phyloP scores from a whole-genome alignment of 2,113 vertebrate species.

The Menidia beryllina region DNA sequence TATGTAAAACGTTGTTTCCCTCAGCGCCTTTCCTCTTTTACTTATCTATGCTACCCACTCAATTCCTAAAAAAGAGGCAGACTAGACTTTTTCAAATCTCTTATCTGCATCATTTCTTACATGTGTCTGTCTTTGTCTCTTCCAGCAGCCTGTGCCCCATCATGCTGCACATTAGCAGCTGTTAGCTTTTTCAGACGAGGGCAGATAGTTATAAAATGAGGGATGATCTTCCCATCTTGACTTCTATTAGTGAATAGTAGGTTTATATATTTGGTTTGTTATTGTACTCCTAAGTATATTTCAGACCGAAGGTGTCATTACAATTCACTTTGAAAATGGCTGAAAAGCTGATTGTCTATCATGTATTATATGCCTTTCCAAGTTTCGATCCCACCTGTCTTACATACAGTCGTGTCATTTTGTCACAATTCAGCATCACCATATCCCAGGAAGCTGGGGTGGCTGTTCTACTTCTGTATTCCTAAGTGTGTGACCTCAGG shows the following conservation, averaged over 20 bases:
- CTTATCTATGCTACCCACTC: slow-evolving; percentile 31
- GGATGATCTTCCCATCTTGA: slow-evolving; percentile 55
- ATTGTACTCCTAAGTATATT: slow-evolving; percentile 49
- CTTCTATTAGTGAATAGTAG: slow-evolving; percentile 53
- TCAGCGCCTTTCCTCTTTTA: slow-evolving; percentile 39
- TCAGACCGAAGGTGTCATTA: slow-evolving; percentile 50
- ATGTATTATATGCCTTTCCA: slow-evolving; percentile 6
- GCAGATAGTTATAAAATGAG: slow-evolving; percentile 50
- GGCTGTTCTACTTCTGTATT: slow-evolving; percentile 22
- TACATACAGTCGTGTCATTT: not conserved
- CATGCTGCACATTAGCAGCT: slow-evolving; percentile 71
- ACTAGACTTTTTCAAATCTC: slow-evolving; percentile 34
- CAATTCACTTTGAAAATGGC: slow-evolving; percentile 32
- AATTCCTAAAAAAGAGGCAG: slow-evolving; percentile 22
- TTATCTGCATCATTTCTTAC: slow-evolving; percentile 38
- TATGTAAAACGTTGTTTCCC: slow-evolving; percentile 37
- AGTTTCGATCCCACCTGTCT: slow-evolving; percentile 19
- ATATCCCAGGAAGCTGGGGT: slow-evolving; percentile 20
- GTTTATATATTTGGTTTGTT: slow-evolving; percentile 50
- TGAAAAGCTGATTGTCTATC: slow-evolving; percentile 26
- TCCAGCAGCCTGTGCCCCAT: slow-evolving; percentile 49
- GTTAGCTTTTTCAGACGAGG: slow-evolving; percentile 54
- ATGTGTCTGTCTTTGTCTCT: slow-evolving; percentile 39
- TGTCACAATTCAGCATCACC: not conserved
- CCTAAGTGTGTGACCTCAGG: slow-evolving; percentile 16